Conservation (phyloP, 2,113 vertebrate genomes). For the Cyphomyrus discorhynchus region DNA sequence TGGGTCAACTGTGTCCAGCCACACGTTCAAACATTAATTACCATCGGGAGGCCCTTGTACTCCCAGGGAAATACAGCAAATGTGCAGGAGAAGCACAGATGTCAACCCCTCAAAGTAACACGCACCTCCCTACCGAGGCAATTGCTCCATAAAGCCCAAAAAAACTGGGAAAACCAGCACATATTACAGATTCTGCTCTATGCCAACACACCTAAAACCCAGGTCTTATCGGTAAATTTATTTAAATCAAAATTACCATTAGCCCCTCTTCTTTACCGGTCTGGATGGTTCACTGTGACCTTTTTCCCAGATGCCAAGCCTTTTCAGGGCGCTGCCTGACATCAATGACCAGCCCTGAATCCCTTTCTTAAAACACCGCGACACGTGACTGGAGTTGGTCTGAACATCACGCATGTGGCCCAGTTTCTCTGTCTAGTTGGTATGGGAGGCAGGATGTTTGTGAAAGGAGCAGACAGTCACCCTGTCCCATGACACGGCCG, state of each 20-base stretch:
- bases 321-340: neutral
- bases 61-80: neutral
- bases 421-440: neutral
- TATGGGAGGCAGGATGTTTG: neutral
- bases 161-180: neutral
- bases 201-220: neutral
- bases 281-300: neutral
- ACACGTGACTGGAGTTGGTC: neutral
- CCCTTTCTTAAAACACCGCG: neutral
- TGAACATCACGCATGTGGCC: neutral
- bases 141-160: neutral
- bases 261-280: neutral
- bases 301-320: neutral
- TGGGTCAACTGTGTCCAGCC: neutral
- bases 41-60: neutral
- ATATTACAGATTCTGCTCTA: neutral
- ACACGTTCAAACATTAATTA: neutral
- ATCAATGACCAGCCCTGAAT: neutral
- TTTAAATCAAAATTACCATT: neutral
- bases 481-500: neutral
- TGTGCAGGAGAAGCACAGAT: conserved; percentile 10
- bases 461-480: neutral
- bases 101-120: neutral
- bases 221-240: neutral
- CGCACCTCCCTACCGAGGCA: neutral